Evolutionary conservation across 1,140 invertebrate species (phyloP), one percentile per base, ranked within the genome.

Genomic region (Mizuhopecten yessoensis): DNA sequence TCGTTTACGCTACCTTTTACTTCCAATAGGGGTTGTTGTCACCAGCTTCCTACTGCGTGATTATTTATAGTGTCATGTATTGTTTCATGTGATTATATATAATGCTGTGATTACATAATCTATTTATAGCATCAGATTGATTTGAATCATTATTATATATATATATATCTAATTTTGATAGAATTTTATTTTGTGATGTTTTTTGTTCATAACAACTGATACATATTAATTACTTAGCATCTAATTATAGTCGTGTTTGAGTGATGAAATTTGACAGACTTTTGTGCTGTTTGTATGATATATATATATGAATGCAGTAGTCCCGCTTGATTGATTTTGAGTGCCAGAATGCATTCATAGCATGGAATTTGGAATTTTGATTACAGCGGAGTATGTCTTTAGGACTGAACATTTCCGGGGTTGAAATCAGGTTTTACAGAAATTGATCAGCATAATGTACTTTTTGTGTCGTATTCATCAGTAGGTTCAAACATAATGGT

Each of bases 21-120:
- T 96, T 34, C 94, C 95, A 15, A 42, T 96, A 42, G 93, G 94
- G 91, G 93, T 95, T 33, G 94, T 94, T 86, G 89, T 95, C 88
- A 93, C 93, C 34, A 94, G 94, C 88, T 95, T 94, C 92, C 90
- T 95, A 42, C 88, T 95, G 86, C 90, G 93, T 34, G 86, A 93
- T n/a, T 75, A 75, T 75, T 9, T 75, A 75, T 75, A 75, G 29
- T 75, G 36, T 13, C 23, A 17, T 39, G 36, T 75, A 23, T 75
- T 75, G 23, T 75, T 45, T 20, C 1, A 17, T 75, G 57, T 75
- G 57, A 75, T 75, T 29, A 75, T 17, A 75, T n/a, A n/a, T 29
- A 75, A 75, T n/a, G 11, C 9, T 75, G 57, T 75, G n/a, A 7
- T 75, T 9, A 75, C 17, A 29, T 5, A 75, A 75, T 75, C 23